A percentile compares a stretch with the other conserved stretches of the same genome.
These are phyloP conservation scores for Pseudocheirus occidentalis DNA, from an alignment of 2,797 vertebrate genomes.

Conservation along the genomic window DNA sequence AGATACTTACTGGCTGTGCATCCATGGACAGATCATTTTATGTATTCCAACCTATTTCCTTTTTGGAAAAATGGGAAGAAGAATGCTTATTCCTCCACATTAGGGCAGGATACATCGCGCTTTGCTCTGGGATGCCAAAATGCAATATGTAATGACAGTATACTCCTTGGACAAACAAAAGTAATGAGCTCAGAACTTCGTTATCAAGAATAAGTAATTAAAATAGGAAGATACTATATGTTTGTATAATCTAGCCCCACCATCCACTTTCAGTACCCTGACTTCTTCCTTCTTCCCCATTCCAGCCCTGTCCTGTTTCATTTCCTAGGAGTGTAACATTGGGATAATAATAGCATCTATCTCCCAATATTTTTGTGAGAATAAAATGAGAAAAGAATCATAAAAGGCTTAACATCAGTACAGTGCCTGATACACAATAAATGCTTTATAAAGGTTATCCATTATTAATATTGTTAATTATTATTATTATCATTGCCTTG, in stretches of 20 bases:
- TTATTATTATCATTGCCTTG: too few species aligned
- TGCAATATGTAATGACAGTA: not conserved
- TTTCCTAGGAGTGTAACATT: not conserved
- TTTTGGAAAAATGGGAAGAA: too few species aligned
- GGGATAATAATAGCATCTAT: too few species aligned
- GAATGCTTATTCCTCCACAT: not conserved
- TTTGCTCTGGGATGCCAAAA: not conserved
- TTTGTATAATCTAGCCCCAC: not conserved
- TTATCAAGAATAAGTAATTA: not conserved
- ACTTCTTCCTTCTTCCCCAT: not conserved
- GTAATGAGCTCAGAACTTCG: not conserved
- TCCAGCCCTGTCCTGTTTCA: not conserved
- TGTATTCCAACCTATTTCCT: not conserved
- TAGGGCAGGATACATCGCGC: not conserved
- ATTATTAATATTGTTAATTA: too few species aligned
- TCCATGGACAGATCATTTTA: not conserved
- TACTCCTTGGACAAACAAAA: not conserved
- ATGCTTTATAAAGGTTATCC: too few species aligned
- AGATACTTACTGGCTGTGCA: not conserved
- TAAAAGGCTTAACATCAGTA: too few species aligned
- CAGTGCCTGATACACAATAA: too few species aligned
- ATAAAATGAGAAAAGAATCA: too few species aligned
- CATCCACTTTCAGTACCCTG: not conserved
- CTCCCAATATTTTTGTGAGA: too few species aligned
- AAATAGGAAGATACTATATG: not conserved